Conservation (phyloP, 2,113 vertebrate genomes). For the Myodes glareolus region DNA sequence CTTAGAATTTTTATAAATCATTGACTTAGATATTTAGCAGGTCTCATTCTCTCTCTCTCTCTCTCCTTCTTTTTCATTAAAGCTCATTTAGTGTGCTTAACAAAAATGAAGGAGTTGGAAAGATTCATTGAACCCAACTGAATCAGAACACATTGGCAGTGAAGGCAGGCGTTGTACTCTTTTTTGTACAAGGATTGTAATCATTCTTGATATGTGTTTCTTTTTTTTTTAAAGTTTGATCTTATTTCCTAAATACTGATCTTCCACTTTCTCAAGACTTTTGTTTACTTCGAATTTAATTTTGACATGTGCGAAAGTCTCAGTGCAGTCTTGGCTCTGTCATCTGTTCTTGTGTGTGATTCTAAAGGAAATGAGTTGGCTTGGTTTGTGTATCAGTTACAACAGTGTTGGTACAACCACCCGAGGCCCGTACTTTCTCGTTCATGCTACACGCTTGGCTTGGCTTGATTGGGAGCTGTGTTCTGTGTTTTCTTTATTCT, state of each 20-base stretch:
- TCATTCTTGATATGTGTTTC: not conserved
- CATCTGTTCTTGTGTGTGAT: not conserved
- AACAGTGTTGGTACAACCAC: not conserved
- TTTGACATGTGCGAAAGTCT: not conserved
- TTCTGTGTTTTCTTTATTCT: not conserved
- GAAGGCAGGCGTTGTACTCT: not conserved
- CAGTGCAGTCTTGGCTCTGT: not conserved
- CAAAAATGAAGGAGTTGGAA: not conserved
- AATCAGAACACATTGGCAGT: not conserved
- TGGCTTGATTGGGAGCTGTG: not conserved
- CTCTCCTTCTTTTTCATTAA: not conserved
- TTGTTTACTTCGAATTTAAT: not conserved
- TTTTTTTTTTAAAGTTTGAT: not conserved
- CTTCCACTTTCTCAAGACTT: not conserved
- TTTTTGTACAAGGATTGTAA: too few species aligned
- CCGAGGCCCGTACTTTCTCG: not conserved
- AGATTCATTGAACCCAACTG: not conserved
- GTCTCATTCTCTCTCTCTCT: not conserved
- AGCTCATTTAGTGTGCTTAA: not conserved
- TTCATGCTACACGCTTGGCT: not conserved
- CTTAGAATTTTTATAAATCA: slow-evolving; percentile 21
- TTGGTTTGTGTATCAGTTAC: not conserved
- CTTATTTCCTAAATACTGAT: not conserved
- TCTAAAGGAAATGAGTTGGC: not conserved
- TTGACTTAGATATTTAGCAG: slow-evolving; percentile 15